phyloP scores from a whole-genome alignment of 2,113 vertebrate genomes.

The Ageneiosus marmoratus region DNA sequence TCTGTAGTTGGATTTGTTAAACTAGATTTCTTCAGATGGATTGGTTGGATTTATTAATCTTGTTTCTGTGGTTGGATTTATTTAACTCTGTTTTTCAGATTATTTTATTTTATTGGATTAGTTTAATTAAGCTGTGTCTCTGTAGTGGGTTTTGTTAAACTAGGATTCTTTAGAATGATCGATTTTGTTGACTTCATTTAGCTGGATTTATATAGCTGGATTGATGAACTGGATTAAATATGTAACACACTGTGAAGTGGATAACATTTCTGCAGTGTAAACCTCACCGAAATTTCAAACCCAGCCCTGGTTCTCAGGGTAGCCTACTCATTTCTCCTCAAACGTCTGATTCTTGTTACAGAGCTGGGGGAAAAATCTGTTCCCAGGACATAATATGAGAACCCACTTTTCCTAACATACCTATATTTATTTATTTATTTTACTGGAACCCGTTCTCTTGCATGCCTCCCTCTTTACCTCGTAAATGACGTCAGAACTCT shows the following conservation, averaged over 20 bases:
- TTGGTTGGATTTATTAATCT: neutral
- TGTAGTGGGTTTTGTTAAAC: neutral
- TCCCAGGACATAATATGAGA: neutral
- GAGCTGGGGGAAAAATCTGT: neutral
- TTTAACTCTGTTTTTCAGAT: too few relatives aligned
- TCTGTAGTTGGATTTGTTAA: neutral
- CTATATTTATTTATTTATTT: neutral
- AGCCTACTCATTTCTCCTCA: neutral
- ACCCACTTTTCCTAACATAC: neutral
- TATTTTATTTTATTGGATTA: too few relatives aligned
- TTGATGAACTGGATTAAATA: neutral
- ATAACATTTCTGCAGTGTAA: neutral
- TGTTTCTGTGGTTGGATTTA: neutral
- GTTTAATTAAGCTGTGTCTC: too few relatives aligned
- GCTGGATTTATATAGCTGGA: neutral
- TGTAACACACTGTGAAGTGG: too few relatives aligned
- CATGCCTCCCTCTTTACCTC: slow-evolving; percentile 1
- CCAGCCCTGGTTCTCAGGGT: neutral
- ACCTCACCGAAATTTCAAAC: neutral
- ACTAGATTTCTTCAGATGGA: too few relatives aligned
- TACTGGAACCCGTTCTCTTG: slow-evolving; percentile 37
- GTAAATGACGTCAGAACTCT: slow-evolving; percentile 3
- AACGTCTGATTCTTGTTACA: slow-evolving; percentile 14
- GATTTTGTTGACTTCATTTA: neutral
- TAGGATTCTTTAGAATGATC: neutral